Evolutionary conservation across 2,113 vertebrate species (phyloP).

Genomic region (Pteropus alecto): DNA sequence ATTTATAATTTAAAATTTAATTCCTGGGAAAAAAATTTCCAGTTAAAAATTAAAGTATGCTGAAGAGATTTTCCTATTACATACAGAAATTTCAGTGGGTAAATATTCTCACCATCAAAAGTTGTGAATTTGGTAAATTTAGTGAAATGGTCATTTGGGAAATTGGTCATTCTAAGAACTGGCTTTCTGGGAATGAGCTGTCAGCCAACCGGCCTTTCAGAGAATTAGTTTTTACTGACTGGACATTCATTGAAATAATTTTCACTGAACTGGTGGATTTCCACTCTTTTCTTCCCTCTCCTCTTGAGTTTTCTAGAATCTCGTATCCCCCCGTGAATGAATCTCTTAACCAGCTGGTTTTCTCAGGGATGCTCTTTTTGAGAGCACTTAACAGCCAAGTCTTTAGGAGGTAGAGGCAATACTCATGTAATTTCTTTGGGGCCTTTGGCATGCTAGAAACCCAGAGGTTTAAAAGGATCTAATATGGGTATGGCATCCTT

Average conservation of each 20-base stretch:
- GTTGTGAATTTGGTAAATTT: conserved; percentile 17
- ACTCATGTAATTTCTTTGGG: not conserved
- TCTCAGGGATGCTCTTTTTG: not conserved
- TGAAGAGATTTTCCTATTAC: not conserved
- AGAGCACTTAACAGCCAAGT: not conserved
- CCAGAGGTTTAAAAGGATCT: not conserved
- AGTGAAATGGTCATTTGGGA: conserved; percentile 18
- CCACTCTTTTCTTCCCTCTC: not conserved
- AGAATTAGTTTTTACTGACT: conserved; percentile 8
- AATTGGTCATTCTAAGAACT: conserved; percentile 31
- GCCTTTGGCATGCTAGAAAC: not conserved
- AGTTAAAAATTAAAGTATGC: conserved; percentile 8
- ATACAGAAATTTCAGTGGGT: not conserved
- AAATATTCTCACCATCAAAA: not conserved
- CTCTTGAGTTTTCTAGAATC: not conserved
- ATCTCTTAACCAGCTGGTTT: not conserved
- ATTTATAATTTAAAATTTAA: conserved; percentile 26
- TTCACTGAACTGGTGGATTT: not conserved
- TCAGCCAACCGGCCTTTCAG: not conserved
- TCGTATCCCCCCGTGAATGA: not conserved
- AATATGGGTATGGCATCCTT: not conserved
- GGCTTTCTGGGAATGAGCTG: conserved; percentile 9
- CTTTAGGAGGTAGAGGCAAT: not conserved
- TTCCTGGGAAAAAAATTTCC: not conserved
- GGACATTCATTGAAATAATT: not conserved